Evolutionary conservation across 1,140 invertebrate genomes (phyloP), one percentile per base, ranked within the genome.

Genomic region (Bombus soroeensis): DNA sequence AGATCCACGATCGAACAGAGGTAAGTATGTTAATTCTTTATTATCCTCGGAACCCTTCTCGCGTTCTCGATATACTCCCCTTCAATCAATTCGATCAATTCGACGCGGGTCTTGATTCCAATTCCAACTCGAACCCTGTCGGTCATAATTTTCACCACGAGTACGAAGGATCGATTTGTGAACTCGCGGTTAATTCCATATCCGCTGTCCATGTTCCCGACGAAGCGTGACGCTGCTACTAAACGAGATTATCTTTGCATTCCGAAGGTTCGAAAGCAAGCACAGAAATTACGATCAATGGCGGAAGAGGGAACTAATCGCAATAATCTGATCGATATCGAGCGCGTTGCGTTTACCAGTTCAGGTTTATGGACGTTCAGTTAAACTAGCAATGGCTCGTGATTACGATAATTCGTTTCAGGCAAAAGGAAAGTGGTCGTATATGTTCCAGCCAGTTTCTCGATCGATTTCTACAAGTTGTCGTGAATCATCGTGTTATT

Each of bases 1-100:
- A 88, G 95, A 95, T 88, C 92, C 95, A 13, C 90, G 95, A 88
- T 94, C 95, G 18, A 95, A 95, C 74, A 94, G 91, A 73, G 94
- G 94, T 94, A 71, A 89, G 81, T 22, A 72, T 71, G 12, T 39
- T 39, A 2, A 71, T 71, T 25, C 25, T 12, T 5, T 28, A 18
- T 5, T 28, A 18, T 22, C 37, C 0, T 39, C 10, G 32, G 2
- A 71, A 71, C 3, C n/a, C 37, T 28, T 28, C 22, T 25, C 25
- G 6, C 1, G 10, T 25, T 39, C 1, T 10, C 25, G 3, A 71
- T 39, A 37, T 9, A 34, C 2, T 9, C 3, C 3, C 32, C 1
- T 68, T 68, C 18, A 2, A 37, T 22, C 66, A 10, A 37, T 32
- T 28, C 10, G 0, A 28, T 8, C 66, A 22, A 37, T 32, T 6